Evolutionary conservation across 2,113 vertebrate genomes (phyloP), one percentile per base, ranked within the genome.

Genomic region (Petrocephalus microphthalmus): DNA sequence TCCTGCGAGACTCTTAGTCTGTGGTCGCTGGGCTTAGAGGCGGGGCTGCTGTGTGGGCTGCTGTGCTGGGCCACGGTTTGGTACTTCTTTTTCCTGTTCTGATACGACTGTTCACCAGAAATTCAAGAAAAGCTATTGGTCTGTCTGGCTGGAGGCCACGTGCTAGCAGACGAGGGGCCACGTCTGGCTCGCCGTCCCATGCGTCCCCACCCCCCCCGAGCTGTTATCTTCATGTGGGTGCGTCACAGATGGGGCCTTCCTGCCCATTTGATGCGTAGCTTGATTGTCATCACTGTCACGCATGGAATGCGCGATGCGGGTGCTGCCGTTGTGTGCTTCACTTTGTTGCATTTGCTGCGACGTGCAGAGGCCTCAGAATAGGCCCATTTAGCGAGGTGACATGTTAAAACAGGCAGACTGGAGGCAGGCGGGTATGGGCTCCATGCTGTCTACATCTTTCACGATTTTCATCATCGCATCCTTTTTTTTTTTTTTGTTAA

Each of bases 261-360:
- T n/a, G 10, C 1, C 2, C 57, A 10, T 64, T 64, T 60, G 22
- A 64, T 64, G 57, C 2, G 22, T 25, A 10, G n/a, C 84, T 85
- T 84, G 49, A 87, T 88, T 83, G 45, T 87, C 88, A 87, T 74
- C 52, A 86, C 57, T 90, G 85, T 33, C 87, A 84, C 11, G 74
- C 56, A 33, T 56, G 25, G 84, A 17, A 54, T 74, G 78, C 42
- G 5, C 85, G 5, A 85, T 87, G 47, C 42, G 45, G n/a, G 11
- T 29, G 20, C 56, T 67, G 83, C 37, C 47, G 17, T 47, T 45
- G 37, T n/a, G 56, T 67, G 45, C 20, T 49, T 60, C 6, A 22
- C 86, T 47, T 22, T 37, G 17, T 11, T 19, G 86, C 86, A 57
- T 60, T 64, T 87, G 7, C 57, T 33, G 56, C 85, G 54, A 64